Percentiles rank a stretch among this genome's conserved stretches.
These are phyloP conservation scores for Macrocentrus cingulum DNA, from an alignment of 1,140 invertebrate species.

Conservation along the genomic window DNA sequence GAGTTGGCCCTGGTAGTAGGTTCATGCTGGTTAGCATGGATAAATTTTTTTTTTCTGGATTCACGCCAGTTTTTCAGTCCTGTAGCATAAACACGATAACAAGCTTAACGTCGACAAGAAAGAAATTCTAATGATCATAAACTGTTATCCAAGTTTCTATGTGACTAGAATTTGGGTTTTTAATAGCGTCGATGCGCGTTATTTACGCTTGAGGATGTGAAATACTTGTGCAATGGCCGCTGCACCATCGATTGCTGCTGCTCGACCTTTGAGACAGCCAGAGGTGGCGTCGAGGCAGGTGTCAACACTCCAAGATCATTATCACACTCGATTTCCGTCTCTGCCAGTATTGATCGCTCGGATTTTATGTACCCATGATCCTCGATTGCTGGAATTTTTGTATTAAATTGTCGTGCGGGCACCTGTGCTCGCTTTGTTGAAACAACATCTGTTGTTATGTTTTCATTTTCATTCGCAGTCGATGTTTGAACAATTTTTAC, in stretches of 20 bases:
- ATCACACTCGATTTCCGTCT: constrained; percentile 35
- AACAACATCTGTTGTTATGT: constrained; percentile 12
- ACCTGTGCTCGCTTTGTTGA: constrained; percentile 24
- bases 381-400: constrained; percentile 48
- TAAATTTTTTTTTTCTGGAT: neutral
- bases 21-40: too few species aligned
- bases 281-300: constrained; percentile 58
- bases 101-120: constrained; percentile 15
- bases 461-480: constrained; percentile 22
- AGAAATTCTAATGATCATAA: neutral
- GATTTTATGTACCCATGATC: constrained; percentile 48
- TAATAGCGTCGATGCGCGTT: constrained; percentile 24
- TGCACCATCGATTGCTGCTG: constrained; percentile 17
- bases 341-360: constrained; percentile 25
- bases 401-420: constrained; percentile 32
- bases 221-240: constrained; percentile 37
- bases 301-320: constrained; percentile 57
- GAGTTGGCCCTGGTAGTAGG: too few species aligned
- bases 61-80: too few species aligned
- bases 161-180: constrained; percentile 29
- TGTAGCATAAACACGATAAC: neutral
- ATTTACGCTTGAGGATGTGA: constrained; percentile 23
- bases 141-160: neutral
- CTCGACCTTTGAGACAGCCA: constrained; percentile 29
- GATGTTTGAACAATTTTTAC: constrained; percentile 23